Evolutionary conservation across 1,140 invertebrate species (phyloP).

Genomic region (Asobara japonica): DNA sequence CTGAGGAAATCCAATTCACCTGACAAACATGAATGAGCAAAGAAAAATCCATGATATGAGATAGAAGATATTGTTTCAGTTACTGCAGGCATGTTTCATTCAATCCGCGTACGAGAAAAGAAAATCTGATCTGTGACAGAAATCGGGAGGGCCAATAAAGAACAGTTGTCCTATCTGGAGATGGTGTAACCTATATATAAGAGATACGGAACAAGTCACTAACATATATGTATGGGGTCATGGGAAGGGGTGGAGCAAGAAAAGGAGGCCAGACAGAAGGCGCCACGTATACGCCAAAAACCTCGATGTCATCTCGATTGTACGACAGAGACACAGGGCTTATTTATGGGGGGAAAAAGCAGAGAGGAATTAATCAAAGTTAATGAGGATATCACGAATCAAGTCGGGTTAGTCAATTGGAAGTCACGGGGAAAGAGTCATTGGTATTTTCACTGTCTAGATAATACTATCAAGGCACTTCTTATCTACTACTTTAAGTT

Average conservation of each 20-base stretch:
- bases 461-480: too few relatives aligned
- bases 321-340: background rate
- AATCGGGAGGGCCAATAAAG: slow-evolving; percentile 12
- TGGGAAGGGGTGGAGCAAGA: background rate
- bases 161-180: slow-evolving; percentile 12
- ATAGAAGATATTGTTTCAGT: slow-evolving; percentile 1
- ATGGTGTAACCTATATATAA: background rate
- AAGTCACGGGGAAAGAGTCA: too few relatives aligned
- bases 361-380: background rate
- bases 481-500: too few relatives aligned
- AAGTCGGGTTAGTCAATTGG: too few relatives aligned
- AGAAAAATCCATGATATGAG: background rate
- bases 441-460: too few relatives aligned
- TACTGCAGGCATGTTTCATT: slow-evolving; percentile 11
- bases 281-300: background rate
- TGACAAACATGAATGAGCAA: background rate
- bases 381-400: background rate
- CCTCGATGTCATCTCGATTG: background rate
- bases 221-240: background rate
- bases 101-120: background rate
- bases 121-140: slow-evolving; percentile 11
- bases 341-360: background rate
- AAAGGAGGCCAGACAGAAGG: background rate
- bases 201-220: slow-evolving; percentile 11
- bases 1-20: background rate